Evolutionary conservation across 2,797 vertebrate genomes (phyloP), one percentile per base, ranked within the genome.

Genomic region (Xiphorhynchus erythropygius): DNA sequence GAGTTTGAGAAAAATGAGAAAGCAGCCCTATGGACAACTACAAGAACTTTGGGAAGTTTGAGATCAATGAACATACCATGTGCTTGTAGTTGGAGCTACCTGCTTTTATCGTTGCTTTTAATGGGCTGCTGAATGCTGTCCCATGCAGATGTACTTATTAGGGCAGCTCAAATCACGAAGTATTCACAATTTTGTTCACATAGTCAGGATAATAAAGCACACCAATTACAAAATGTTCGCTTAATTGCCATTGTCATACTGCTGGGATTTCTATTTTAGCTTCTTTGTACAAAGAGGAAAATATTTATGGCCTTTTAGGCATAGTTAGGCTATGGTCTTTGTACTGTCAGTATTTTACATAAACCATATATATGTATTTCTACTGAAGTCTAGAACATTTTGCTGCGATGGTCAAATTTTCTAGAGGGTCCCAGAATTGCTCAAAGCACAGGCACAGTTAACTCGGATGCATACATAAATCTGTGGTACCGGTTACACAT

Each of bases 161-260:
- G 32, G 70, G 27, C 69, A 83, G 49, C 53, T 76, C 37, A 92
- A 57, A 57, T 19, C 41, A 93, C 81, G 79, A 37, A 24, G 11
- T 57, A 90, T 59, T 88, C 41, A 63, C 10, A 35, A 39, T 28
- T 76, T 24, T 69, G 30, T 87, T 93, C 59, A 76, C 12, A 39
- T 7, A 89, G 55, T 67, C 87, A 82, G 75, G 46, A 91, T 65
- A 93, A 85, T 7, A 93, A 88, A 94, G 19, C 30, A 70, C 25
- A 74, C 15, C 5, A 49, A 68, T 82, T 67, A 77, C 53, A 70
- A 85, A 88, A 52, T 32, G 35, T 74, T 56, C 84, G 27, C 60
- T 82, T 88, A 80, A 96, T 67, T 84, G 52, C 37, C 28, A 7
- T 46, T 84, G 56, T 42, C 46, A 46, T 71, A 75, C 33, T 59